Evolutionary conservation across 2,797 vertebrate genomes (phyloP), one percentile per base, ranked within the genome.

Genomic region (Podargus strigoides): DNA sequence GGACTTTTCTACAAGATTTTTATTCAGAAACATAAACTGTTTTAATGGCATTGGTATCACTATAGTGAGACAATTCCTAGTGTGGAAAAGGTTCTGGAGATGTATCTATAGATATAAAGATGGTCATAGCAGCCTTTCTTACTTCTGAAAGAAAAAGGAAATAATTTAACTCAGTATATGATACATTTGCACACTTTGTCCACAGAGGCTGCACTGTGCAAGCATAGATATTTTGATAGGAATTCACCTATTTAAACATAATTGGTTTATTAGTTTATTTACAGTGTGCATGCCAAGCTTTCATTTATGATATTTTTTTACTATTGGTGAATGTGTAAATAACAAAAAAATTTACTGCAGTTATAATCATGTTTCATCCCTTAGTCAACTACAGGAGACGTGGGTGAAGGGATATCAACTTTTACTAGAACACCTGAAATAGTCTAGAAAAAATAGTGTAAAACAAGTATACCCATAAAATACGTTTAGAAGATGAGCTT

Each of bases 151-250:
- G 28, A 85, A n/a, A 85, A 91, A 85, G 21, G 8, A 12, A 69
- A 34, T 24, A 13, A 36, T 63, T 93, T 60, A 4, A 76, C 39
- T 42, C 46, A 55, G 34, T n/a, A 24, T 44, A 36, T 26, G 22
- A 10, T 37, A 14, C 5, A 42, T 63, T 83, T 70, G 22, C n/a
- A 52, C n/a, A n/a, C 21, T 62, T 39, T 52, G 21, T 42, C 58
- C 46, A 56, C 10, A 46, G 10, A 69, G 36, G 36, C 32, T 44
- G 10, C 15, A 27, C 30, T 50, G 23, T 52, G 28, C 0, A 0
- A 55, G 37, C 17, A 77, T 14, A 64, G 12, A 64, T 9, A 7
- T 84, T 90, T 46, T 10, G 13, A 58, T 0, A 42, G 8, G 6
- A 92, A 63, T 52, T 26, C 3, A 47, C 39, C 28, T 12, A 68